phyloP scores from a whole-genome alignment of 2,797 vertebrate species.

The Labroides dimidiatus region DNA sequence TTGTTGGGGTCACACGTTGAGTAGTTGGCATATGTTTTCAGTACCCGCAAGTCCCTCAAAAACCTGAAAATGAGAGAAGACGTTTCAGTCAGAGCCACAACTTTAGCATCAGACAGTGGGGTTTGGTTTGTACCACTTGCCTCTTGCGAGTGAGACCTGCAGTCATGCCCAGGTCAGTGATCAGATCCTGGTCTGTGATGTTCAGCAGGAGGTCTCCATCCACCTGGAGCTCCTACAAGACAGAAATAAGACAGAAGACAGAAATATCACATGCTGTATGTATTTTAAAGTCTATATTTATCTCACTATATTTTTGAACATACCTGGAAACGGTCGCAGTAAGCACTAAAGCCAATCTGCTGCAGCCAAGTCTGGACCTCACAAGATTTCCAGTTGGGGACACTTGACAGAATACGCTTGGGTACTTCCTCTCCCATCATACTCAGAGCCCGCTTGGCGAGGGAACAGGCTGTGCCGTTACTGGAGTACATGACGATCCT shows the following conservation, averaged over 20 bases:
- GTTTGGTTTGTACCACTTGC: slow-evolving; percentile 62
- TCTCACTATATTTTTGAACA: slow-evolving; percentile 7
- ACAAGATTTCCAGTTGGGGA: slow-evolving; percentile 94
- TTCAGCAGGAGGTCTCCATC: slow-evolving; percentile 95
- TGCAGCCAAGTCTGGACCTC: slow-evolving; percentile 97
- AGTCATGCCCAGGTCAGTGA: slow-evolving; percentile 88
- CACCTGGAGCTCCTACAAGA: slow-evolving; percentile 90
- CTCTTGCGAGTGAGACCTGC: slow-evolving; percentile 91
- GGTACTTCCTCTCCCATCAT: slow-evolving; percentile 94
- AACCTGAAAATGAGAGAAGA: slow-evolving; percentile 82
- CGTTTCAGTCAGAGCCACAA: background rate
- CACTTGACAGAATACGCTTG: slow-evolving; percentile 88
- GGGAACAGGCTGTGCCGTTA: slow-evolving; percentile 88
- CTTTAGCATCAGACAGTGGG: background rate
- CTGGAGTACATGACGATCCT: slow-evolving; percentile 94
- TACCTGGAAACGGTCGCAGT: slow-evolving; percentile 91
- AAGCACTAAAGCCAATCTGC: slow-evolving; percentile 92
- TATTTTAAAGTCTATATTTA: too few relatives aligned
- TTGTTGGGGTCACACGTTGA: slow-evolving; percentile 97
- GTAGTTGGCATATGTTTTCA: slow-evolving; percentile 96
- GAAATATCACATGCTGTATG: background rate
- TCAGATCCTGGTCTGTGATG: slow-evolving; percentile 91
- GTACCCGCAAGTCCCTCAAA: slow-evolving; percentile 91
- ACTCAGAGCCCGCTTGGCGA: slow-evolving; percentile 91
- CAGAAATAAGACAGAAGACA: background rate